Evolutionary conservation across 2,797 vertebrate genomes (phyloP), one percentile per base, ranked within the genome.

Genomic region (Arremon aurantiirostris): DNA sequence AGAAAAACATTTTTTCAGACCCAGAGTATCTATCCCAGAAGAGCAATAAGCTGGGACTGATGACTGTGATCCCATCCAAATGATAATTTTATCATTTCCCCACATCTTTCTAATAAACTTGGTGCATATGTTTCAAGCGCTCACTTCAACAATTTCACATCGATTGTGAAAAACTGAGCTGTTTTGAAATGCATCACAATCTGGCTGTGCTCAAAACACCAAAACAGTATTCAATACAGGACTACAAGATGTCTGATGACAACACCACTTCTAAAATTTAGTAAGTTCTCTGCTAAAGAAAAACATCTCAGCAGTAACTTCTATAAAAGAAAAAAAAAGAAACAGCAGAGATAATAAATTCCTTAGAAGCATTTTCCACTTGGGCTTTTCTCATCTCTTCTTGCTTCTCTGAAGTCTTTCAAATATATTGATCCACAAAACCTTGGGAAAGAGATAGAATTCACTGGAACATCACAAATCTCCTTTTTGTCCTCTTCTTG

Each of bases 131-230:
- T 57, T 90, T 88, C 82, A 77, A 93, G 87, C 55, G 53, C 39
- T 92, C 44, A 14, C 32, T 86, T 72, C 6, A 69, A 49, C 46
- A 34, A 41, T 90, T 86, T 83, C 80, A 89, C 47, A 42, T 56
- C 2, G 22, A 82, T 66, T 28, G 56, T 79, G 73, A 66, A 88
- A 94, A 92, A 68, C 0, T 4, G 60, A 89, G 75, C 57, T 6
- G 8, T 85, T 90, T 82, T 78, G 28, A 64, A 5, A 55, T 5
- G 55, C 2, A 1, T 39, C 1, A 3, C 85, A 72, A 76, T 86
- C 92, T 93, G 92, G 84, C 84, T 79, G 44, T n/a, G 46, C 89
- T 94, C 86, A 90, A 76, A 95, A 24, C 78, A 92, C 75, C 81
- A 57, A 82, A 92, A 57, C 49, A 82, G 56, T 14, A 34, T 70